A percentile compares a stretch with the other conserved stretches of the same genome.
Evolutionary conservation across 2,113 vertebrate genomes (phyloP).

Genomic region (Tragulus kanchil): DNA sequence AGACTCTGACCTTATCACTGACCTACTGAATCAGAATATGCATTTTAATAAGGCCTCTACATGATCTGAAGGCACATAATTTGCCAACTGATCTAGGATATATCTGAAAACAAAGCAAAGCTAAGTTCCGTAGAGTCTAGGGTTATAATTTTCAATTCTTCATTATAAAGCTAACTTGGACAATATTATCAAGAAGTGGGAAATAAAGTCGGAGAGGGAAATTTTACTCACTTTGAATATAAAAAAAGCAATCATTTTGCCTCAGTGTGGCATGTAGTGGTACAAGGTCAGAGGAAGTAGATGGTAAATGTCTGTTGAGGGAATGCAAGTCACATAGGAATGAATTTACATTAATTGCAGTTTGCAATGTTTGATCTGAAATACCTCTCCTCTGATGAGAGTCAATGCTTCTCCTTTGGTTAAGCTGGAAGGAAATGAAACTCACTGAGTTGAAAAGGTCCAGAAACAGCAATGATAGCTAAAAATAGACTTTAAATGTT

Average conservation of each 20-base stretch:
- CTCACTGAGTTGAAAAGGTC: constrained; percentile 64
- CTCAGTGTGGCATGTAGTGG: neutral
- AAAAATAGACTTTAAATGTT: constrained; percentile 76
- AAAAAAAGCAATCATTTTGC: neutral
- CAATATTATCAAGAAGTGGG: neutral
- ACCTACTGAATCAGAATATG: neutral
- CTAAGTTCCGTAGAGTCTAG: neutral
- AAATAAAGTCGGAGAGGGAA: neutral
- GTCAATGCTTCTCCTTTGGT: neutral
- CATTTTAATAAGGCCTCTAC: neutral
- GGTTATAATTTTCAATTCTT: constrained; percentile 14
- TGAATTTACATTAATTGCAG: constrained; percentile 11
- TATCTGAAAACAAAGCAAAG: neutral
- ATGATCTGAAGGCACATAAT: neutral
- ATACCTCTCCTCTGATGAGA: neutral
- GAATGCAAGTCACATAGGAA: neutral
- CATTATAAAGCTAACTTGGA: neutral
- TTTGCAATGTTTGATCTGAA: constrained; percentile 12
- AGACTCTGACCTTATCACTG: neutral
- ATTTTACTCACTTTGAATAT: constrained; percentile 13
- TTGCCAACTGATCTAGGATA: neutral
- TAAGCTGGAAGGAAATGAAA: constrained; percentile 64
- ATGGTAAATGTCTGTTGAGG: constrained; percentile 1
- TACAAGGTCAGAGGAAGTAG: neutral
- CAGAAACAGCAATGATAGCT: constrained; percentile 60